Conservation (phyloP, 2,797 vertebrate genomes). For the Sebastes wilsoni region DNA sequence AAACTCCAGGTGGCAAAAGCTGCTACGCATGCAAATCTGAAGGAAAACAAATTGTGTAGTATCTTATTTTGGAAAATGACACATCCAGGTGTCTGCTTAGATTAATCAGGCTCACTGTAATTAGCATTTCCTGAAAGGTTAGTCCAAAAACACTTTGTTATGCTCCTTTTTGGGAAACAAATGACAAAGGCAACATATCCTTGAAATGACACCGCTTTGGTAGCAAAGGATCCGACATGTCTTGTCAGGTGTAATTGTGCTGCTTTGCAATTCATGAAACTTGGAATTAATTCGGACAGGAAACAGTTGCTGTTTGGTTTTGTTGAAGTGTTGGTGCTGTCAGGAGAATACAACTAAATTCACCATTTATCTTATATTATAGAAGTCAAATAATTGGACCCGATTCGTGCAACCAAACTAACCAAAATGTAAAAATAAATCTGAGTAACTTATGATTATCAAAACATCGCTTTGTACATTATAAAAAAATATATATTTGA, state of each 20-base stretch:
- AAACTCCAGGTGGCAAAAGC: neutral
- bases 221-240: neutral
- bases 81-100: neutral
- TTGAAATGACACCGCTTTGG: constrained; percentile 18
- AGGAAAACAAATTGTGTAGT: neutral
- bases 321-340: neutral
- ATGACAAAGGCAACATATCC: constrained; percentile 30
- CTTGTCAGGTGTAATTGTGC: constrained; percentile 16
- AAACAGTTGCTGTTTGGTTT: neutral
- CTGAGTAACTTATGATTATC: too few relatives aligned
- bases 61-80: constrained; percentile 15
- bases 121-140: constrained; percentile 40
- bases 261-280: constrained; percentile 48
- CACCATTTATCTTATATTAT: neutral
- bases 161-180: constrained; percentile 34
- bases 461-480: too few relatives aligned
- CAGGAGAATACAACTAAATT: neutral
- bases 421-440: too few relatives aligned
- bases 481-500: neutral
- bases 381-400: neutral
- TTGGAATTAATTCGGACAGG: constrained; percentile 6
- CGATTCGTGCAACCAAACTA: neutral
- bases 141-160: constrained; percentile 32
- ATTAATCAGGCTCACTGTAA: constrained; percentile 20
- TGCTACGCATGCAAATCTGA: constrained; percentile 3